phyloP scores from a whole-genome alignment of 2,888 invertebrate species.

The Orthosia gracilis region DNA sequence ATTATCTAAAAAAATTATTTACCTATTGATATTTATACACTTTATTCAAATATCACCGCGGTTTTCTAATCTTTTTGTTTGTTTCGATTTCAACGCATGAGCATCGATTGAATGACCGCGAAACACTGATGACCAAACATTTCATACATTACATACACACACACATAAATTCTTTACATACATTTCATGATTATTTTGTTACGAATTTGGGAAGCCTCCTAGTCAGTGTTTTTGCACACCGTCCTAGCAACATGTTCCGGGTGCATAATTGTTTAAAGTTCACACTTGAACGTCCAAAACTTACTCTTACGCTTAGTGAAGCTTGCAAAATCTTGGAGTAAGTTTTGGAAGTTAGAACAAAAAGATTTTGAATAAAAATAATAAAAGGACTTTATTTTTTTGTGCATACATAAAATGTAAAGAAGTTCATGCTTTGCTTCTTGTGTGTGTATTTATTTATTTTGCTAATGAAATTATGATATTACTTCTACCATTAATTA shows the following conservation, averaged over 20 bases:
- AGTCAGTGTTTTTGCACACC: constrained; percentile 14
- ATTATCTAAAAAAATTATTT: constrained; percentile 1
- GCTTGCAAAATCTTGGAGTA: background rate
- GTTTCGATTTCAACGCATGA: constrained; percentile 42
- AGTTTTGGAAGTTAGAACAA: background rate
- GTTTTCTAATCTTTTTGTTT: background rate
- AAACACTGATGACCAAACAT: too few species aligned
- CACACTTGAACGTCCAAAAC: too few species aligned
- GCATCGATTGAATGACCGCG: constrained; percentile 57
- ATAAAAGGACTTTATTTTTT: too few species aligned
- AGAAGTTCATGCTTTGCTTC: background rate
- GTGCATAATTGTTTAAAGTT: background rate
- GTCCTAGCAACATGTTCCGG: constrained; percentile 3
- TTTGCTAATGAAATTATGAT: too few species aligned
- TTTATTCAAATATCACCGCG: background rate
- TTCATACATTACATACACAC: too few species aligned
- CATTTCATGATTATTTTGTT: constrained; percentile 29
- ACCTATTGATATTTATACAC: constrained; percentile 21
- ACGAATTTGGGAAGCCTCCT: background rate
- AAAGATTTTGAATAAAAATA: background rate
- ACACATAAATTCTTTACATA: too few species aligned
- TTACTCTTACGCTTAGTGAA: too few species aligned
- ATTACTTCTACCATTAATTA: background rate
- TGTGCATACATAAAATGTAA: background rate
- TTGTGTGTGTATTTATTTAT: background rate